phyloP scores from a whole-genome alignment of 2,888 invertebrate species.

The Proisotoma minuta region DNA sequence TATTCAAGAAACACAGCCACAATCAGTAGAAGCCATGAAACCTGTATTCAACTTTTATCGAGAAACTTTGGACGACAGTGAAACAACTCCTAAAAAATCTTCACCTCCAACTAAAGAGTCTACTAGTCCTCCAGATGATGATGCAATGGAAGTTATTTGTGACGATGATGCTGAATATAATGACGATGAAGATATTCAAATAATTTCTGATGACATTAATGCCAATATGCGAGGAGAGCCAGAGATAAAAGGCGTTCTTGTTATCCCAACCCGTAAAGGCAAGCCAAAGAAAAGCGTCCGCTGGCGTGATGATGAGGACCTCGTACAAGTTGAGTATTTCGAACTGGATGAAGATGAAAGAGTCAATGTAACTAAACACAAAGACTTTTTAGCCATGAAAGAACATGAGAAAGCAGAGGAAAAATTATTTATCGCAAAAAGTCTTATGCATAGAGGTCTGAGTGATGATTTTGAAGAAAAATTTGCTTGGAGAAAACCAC shows the following conservation, averaged over 20 bases:
- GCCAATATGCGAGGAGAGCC: conserved; percentile 32
- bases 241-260: conserved; percentile 61
- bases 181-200: conserved; percentile 9
- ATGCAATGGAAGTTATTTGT: conserved; percentile 19
- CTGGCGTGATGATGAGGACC: conserved; percentile 73
- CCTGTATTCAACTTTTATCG: conserved; percentile 68
- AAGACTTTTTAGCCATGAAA: conserved; percentile 78
- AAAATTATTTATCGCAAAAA: conserved; percentile 52
- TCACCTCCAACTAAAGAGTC: not conserved
- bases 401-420: conserved; percentile 82
- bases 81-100: conserved; percentile 5
- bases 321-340: conserved; percentile 81
- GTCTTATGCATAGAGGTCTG: not conserved
- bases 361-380: conserved; percentile 78
- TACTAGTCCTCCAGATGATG: conserved; percentile 51
- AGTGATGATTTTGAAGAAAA: conserved; percentile 69
- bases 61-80: conserved; percentile 63
- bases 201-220: too few relatives aligned
- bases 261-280: conserved; percentile 61
- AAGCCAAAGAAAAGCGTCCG: conserved; percentile 74
- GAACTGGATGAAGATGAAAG: conserved; percentile 94
- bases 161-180: conserved; percentile 1
- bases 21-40: conserved; percentile 15
- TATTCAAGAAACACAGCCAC: conserved; percentile 8
- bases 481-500: conserved; percentile 69